Conservation (phyloP, 53 echinoderm and acorn worm species). For the Patiria pectinifera region DNA sequence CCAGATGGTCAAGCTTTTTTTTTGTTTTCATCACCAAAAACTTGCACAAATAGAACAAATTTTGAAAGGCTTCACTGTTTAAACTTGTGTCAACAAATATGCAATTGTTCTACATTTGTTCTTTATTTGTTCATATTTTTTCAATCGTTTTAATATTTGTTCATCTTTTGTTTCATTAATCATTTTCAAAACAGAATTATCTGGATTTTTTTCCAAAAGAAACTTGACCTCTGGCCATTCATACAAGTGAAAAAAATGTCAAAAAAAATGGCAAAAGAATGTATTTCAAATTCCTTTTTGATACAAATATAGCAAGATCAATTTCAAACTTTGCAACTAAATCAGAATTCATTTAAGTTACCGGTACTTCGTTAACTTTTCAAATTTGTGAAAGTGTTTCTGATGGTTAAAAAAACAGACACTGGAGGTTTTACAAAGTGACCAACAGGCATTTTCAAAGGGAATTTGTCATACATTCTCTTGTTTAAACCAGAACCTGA, state of each 20-base stretch:
- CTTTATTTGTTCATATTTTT: no score
- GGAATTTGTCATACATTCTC: constrained; percentile 58
- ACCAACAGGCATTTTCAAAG: background rate
- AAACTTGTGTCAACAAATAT: background rate
- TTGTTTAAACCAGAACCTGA: background rate
- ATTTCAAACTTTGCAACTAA: background rate
- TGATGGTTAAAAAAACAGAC: background rate
- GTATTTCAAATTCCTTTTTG: constrained; percentile 20
- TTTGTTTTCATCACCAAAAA: background rate
- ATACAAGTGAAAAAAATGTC: background rate
- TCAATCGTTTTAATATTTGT: no score
- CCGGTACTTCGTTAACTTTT: background rate
- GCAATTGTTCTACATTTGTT: no score
- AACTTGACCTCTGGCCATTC: constrained; percentile 18
- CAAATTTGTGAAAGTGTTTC: background rate
- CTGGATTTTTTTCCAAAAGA: background rate
- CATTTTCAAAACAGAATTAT: no score
- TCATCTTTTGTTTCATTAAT: no score
- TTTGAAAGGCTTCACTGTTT: background rate
- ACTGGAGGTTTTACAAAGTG: background rate
- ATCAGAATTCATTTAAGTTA: background rate
- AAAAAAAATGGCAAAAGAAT: constrained; percentile 7
- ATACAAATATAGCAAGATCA: constrained; percentile 3
- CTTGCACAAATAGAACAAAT: background rate
- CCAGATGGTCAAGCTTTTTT: background rate